Evolutionary conservation across 2,797 vertebrate species (phyloP).

Genomic region (Myotis myotis): DNA sequence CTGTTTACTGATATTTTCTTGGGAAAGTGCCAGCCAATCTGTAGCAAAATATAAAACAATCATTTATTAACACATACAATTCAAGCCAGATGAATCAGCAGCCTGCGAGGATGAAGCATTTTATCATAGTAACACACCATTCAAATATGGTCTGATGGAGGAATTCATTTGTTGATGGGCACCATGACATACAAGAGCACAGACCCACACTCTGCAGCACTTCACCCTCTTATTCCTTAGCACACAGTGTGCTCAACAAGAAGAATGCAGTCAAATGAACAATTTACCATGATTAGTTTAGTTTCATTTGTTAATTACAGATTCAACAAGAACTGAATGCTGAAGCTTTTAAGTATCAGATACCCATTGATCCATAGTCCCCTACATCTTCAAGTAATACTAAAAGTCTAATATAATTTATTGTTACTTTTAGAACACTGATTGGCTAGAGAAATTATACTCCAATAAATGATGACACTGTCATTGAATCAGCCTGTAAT

Average conservation of each 20-base stretch:
- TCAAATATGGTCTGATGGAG: conserved; percentile 68
- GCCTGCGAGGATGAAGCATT: conserved; percentile 60
- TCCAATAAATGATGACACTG: conserved; percentile 75
- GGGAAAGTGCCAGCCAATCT: conserved; percentile 42
- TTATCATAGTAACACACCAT: conserved; percentile 56
- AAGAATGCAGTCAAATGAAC: conserved; percentile 76
- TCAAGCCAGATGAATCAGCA: conserved; percentile 73
- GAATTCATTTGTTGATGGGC: conserved; percentile 75
- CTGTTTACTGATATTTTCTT: conserved; percentile 64
- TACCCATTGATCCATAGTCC: conserved; percentile 64
- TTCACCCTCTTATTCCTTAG: conserved; percentile 66
- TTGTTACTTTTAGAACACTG: conserved; percentile 70
- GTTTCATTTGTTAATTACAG: conserved; percentile 79
- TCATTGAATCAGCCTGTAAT: conserved; percentile 72
- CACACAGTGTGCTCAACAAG: conserved; percentile 56
- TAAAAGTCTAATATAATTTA: conserved; percentile 66
- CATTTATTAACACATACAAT: conserved; percentile 72
- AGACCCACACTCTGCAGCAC: conserved; percentile 41
- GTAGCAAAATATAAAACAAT: conserved; percentile 66
- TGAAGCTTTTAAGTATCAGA: conserved; percentile 39
- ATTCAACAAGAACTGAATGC: conserved; percentile 68
- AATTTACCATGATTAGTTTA: conserved; percentile 74
- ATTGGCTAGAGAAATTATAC: conserved; percentile 74
- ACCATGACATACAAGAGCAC: conserved; percentile 53
- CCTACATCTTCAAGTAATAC: conserved; percentile 30